Evolutionary conservation across 2,888 invertebrate species (phyloP).

Genomic region (Phania funesta): DNA sequence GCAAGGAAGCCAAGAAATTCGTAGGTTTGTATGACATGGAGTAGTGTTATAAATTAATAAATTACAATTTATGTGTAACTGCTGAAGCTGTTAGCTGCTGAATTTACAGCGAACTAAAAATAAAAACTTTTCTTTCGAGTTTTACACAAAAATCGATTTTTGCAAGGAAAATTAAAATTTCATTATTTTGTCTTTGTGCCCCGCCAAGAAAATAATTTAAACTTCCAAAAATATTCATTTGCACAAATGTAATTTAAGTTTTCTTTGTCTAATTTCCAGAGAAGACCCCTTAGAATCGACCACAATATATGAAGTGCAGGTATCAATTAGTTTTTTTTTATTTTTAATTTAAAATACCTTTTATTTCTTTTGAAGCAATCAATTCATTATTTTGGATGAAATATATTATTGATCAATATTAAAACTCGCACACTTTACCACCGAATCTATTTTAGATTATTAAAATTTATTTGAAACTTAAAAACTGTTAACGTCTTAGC

Average conservation of each 20-base stretch:
- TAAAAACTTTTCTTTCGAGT: conserved; percentile 53
- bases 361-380: not conserved
- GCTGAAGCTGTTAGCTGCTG: conserved; percentile 65
- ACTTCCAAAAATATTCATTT: not conserved
- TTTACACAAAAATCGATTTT: conserved; percentile 67
- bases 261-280: no score
- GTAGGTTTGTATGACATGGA: conserved; percentile 52
- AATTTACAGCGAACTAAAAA: conserved; percentile 61
- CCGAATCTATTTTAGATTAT: not conserved
- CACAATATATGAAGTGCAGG: not conserved
- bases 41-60: conserved; percentile 78
- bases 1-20: conserved; percentile 38
- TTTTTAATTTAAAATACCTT: conserved; percentile 11
- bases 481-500: not conserved
- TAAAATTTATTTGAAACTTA: not conserved
- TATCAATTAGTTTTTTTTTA: not conserved
- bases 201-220: no score
- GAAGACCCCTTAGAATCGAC: no score
- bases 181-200: conserved; percentile 30
- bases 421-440: not conserved
- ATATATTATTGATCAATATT: not conserved
- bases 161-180: conserved; percentile 61
- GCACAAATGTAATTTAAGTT: not conserved
- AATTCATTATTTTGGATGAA: conserved; percentile 6
- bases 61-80: conserved; percentile 76